Evolutionary conservation across 2,888 invertebrate species (phyloP), one percentile per base, ranked within the genome.

Genomic region (Ptychoptera contaminata): DNA sequence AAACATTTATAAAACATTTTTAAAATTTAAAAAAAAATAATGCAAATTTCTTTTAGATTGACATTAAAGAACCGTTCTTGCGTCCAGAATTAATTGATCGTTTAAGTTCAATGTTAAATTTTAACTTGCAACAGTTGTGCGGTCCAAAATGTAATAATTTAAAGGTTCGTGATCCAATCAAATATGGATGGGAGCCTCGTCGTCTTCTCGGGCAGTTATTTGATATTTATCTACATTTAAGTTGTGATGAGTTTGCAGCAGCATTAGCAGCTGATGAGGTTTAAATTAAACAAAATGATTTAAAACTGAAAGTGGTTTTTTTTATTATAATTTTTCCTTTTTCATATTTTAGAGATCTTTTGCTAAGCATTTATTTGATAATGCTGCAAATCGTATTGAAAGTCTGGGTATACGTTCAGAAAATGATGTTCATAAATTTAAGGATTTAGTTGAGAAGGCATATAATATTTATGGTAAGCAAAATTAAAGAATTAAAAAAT

Each of bases 131-230:
- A 61, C 96, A 97, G 63, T 72, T 98, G 42, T 94, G 93, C 65
- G 94, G 96, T 9, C 84, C 91, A 40, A 94, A 94, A 67, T 96
- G 94, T 70, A 87, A 90, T 67, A 83, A 82, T 63, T 72, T 93
- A 48, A 91, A 91, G 72, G 94, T 96, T 43, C 79, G 84, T 46
- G 85, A 86, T 55, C 90, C 92, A 2, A 85, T 88, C 51, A 92
- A 92, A 65, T 98, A 96, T 64, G 90, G 91, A 10, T 98, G 97
- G 97, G 91, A 96, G 62, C 97, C 97, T 15, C 77, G 91, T 55
- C 77, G 83, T 53, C 71, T 98, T 53, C 74, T 97, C 47, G 82
- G 87, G 55, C 87, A 92, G 65, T 76, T 98, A 50, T 90, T 93
- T 41, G 90, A 93, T 65, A 94, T 98, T 63, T 98, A 98, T 72